phyloP scores from a whole-genome alignment of 2,888 invertebrate species.

The Patella ulyssiponensis region DNA sequence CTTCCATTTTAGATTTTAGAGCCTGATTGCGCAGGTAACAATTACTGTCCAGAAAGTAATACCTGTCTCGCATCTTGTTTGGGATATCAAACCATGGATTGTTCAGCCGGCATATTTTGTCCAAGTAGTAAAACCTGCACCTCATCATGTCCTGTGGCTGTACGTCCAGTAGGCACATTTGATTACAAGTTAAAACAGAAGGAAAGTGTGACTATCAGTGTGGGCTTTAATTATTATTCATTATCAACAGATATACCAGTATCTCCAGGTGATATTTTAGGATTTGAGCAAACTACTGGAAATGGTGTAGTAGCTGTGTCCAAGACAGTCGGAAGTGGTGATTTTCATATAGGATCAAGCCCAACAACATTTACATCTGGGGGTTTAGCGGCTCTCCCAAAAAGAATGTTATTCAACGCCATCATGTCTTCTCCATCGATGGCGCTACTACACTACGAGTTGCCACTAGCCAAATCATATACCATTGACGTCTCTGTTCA shows the following conservation, averaged over 20 bases:
- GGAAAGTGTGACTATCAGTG: neutral
- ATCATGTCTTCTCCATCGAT: neutral
- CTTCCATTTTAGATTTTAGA: conserved; percentile 36
- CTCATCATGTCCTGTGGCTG: neutral
- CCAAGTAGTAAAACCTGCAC: conserved; percentile 7
- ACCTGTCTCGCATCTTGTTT: conserved; percentile 33
- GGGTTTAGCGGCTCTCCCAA: neutral
- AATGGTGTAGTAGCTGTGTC: conserved; percentile 30
- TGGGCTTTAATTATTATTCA: neutral
- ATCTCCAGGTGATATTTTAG: conserved; percentile 51
- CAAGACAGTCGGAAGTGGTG: neutral
- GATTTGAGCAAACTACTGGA: conserved; percentile 34
- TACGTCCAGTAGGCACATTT: neutral
- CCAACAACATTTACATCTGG: neutral
- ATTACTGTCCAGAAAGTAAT: conserved; percentile 48
- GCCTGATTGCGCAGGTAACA: conserved; percentile 31
- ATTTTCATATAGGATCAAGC: neutral
- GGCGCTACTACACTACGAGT: neutral
- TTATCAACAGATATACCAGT: conserved; percentile 29
- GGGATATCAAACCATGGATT: conserved; percentile 25
- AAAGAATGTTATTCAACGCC: neutral
- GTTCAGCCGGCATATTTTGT: conserved; percentile 22
- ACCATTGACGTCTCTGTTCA: conserved; percentile 4
- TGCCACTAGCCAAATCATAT: neutral
- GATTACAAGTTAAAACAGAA: neutral